A percentile compares a stretch with the other conserved stretches of the same genome.
Conservation (phyloP, 1,140 invertebrate species). For the Polyergus mexicanus region DNA sequence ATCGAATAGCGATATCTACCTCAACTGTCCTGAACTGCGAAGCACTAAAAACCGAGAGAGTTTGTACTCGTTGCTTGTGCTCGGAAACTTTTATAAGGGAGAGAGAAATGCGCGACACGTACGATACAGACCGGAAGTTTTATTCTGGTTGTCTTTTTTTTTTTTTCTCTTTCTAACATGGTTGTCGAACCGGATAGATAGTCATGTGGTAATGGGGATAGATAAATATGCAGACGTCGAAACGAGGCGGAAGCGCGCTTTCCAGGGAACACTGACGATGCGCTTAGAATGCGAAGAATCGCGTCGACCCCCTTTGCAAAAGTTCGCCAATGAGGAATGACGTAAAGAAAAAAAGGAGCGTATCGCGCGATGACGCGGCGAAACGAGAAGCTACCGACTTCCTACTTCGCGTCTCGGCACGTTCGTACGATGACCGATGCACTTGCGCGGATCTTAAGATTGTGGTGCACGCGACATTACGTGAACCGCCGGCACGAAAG, state of each 20-base stretch:
- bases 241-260: conserved; percentile 43
- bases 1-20: neutral
- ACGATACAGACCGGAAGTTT: conserved; percentile 4
- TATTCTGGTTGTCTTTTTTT: conserved; percentile 4
- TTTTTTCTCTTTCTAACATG: neutral
- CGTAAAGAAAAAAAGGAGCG: conserved; percentile 13
- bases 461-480: conserved; percentile 77
- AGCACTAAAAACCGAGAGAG: neutral
- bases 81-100: neutral
- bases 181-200: conserved; percentile 7
- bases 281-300: conserved; percentile 33
- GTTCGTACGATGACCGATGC: conserved; percentile 37
- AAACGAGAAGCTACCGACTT: conserved; percentile 38
- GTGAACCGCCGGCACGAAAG: conserved; percentile 72
- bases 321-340: conserved; percentile 26
- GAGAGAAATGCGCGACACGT: neutral
- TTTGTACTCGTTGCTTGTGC: neutral
- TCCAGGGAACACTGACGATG: conserved; percentile 3
- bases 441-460: conserved; percentile 49
- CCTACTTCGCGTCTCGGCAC: neutral
- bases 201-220: neutral
- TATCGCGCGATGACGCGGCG: neutral
- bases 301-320: conserved; percentile 21
- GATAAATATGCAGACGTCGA: conserved; percentile 60
- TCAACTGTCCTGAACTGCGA: neutral